Conservation (phyloP, 2,888 invertebrate species). For the Oligia fasciuncula region DNA sequence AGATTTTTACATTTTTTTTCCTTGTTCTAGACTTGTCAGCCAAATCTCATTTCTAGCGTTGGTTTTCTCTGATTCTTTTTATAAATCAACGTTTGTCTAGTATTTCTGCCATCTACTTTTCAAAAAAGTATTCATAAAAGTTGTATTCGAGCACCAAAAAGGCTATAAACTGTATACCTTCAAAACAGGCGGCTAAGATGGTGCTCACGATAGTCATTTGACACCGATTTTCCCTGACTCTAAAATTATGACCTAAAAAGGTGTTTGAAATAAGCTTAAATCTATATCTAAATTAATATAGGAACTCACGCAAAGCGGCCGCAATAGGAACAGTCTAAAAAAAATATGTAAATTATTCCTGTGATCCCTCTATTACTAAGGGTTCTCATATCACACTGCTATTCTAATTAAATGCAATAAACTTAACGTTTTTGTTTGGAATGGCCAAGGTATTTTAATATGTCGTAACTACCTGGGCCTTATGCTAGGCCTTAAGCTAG, state of each 20-base stretch:
- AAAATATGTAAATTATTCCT: background rate
- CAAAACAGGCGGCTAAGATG: background rate
- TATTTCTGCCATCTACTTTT: no score
- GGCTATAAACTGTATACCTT: no score
- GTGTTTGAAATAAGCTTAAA: background rate
- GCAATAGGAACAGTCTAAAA: background rate
- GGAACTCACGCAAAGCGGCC: background rate
- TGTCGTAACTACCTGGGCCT: background rate
- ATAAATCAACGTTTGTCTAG: no score
- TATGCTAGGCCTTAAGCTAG: no score
- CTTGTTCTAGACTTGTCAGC: no score
- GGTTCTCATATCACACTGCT: slow-evolving; percentile 39
- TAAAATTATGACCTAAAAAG: background rate
- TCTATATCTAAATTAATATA: background rate
- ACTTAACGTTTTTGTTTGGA: background rate
- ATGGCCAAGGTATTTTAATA: background rate
- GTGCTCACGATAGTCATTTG: background rate
- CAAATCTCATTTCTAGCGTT: no score
- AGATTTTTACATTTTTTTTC: no score
- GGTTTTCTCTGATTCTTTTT: no score
- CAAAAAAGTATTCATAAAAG: no score
- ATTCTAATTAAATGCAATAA: slow-evolving; percentile 41
- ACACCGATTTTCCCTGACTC: background rate
- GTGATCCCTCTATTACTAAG: background rate
- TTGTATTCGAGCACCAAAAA: no score